Evolutionary conservation across 2,888 invertebrate genomes (phyloP).

Genomic region (Ormia ochracea): DNA sequence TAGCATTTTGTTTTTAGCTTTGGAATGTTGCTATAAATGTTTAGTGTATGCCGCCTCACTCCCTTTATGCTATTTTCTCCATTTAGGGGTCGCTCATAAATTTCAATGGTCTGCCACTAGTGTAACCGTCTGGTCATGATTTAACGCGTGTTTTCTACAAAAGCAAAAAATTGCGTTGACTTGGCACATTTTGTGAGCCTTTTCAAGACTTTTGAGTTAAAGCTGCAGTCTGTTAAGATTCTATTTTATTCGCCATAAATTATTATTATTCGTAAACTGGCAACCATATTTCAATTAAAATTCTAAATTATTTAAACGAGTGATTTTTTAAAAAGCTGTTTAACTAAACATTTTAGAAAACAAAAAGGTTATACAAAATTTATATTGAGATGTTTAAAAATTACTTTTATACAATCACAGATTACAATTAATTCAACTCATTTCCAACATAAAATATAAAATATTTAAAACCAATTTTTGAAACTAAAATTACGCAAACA

Average conservation of each 20-base stretch:
- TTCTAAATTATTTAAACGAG: no score
- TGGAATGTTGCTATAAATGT: conserved; percentile 25
- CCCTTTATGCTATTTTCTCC: background rate
- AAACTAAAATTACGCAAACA: conserved; percentile 49
- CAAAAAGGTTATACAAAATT: background rate
- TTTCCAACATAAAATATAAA: conserved; percentile 16
- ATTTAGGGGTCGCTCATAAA: conserved; percentile 16
- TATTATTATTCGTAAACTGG: background rate
- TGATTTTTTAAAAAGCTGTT: no score
- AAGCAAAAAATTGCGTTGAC: conserved; percentile 31
- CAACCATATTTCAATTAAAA: background rate
- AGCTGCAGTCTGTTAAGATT: conserved; percentile 8
- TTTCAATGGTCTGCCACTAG: conserved; percentile 17
- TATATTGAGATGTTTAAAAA: background rate
- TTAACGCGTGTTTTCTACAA: conserved; percentile 27
- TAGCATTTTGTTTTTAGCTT: conserved; percentile 35
- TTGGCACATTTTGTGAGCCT: conserved; percentile 13
- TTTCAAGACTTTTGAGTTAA: background rate
- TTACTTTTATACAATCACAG: background rate
- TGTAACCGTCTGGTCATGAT: conserved; percentile 21
- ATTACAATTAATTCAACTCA: conserved; percentile 47
- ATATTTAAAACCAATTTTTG: conserved; percentile 12
- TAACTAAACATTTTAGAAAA: background rate
- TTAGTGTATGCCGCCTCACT: conserved; percentile 16
- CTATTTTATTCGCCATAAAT: conserved; percentile 19